Base-by-base conservation (phyloP, 1,140 invertebrate genomes). In the Lordiphosa stackelbergi region DNA sequence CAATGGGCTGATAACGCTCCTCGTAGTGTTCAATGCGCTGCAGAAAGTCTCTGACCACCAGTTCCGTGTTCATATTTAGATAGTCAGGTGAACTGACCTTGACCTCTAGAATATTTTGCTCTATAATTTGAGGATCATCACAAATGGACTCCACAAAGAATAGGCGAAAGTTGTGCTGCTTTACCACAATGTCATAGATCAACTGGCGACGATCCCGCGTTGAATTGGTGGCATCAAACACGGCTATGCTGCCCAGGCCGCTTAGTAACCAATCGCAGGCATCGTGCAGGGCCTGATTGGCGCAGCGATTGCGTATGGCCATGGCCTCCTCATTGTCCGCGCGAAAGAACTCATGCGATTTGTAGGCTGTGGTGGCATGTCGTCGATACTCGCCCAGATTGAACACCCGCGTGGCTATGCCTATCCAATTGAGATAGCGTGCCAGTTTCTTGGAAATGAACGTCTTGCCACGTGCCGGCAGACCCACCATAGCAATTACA, bases 81-180 rank as follows among this genome's bases (percentile, higher is more conserved):
- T 99, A 99, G 90, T 99, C 98, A 0, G 98, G 98, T 87, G 97
- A 99, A 88, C 96, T 98, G 1, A 99, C 94, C 91, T 99, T 99
- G 4, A 99, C 98, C 91, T 99, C 96, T 91, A 95, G 73, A 65
- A 99, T 98, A 88, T 99, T 99, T 66, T 97, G 96, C 88, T 98
- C 96, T 61, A 99, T 96, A 56, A 99, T 98, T 63, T 91, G 90
- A 0, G 96, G 96, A 90, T 99, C 97, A 88, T 99, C 95, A 87
- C 98, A 99, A 4, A 99, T 93, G 10, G 96, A 98, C 88, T 99
- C 98, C 0, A 99, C 96, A 87, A 99, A 99, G 89, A 99, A 99
- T 4, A 99, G 89, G 71, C 98, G 97, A 88, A 97, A 99, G 5
- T 94, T 95, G 91, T 97, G 96, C 88, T 96, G 94, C 62, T 94